Percentiles rank a stretch among this genome's conserved stretches.
phyloP scores from a whole-genome alignment of 92 coral and sea anemone genomes.

The Heteractis magnifica region DNA sequence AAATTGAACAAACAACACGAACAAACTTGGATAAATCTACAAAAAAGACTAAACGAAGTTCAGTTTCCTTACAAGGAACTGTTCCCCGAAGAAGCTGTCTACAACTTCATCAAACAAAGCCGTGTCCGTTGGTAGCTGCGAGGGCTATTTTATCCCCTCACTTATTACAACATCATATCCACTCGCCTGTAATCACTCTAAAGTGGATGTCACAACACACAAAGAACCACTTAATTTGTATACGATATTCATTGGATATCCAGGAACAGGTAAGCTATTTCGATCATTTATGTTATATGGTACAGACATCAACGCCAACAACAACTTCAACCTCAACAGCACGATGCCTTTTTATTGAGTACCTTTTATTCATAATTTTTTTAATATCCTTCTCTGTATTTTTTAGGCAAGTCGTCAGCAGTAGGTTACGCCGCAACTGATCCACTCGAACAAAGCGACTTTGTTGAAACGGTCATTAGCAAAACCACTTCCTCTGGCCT shows the following conservation, averaged over 20 bases:
- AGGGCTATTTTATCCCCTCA: conserved; percentile 58
- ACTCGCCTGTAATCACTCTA: conserved; percentile 30
- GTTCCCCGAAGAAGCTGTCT: conserved; percentile 22
- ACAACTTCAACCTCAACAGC: too few species aligned
- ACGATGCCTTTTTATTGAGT: too few species aligned
- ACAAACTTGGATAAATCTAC: conserved; percentile 48
- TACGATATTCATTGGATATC: too few species aligned
- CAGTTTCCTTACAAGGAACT: conserved; percentile 25
- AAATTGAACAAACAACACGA: conserved; percentile 43
- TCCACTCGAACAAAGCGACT: conserved; percentile 30
- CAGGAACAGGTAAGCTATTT: too few species aligned
- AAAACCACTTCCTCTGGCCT: conserved; percentile 51
- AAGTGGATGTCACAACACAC: conserved; percentile 20
- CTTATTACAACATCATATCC: conserved; percentile 43
- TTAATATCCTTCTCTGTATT: not conserved
- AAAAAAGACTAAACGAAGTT: conserved; percentile 29
- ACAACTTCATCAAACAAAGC: conserved; percentile 30
- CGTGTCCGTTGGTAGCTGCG: conserved; percentile 45
- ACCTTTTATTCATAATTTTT: not conserved
- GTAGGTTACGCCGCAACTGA: conserved; percentile 38
- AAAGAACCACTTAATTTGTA: not conserved
- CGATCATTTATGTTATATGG: too few species aligned
- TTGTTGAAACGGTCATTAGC: conserved; percentile 28
- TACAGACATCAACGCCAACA: too few species aligned
- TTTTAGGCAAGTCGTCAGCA: conserved; percentile 46